Conservation (phyloP, 2,888 invertebrate genomes). For the Onchidella celtica region DNA sequence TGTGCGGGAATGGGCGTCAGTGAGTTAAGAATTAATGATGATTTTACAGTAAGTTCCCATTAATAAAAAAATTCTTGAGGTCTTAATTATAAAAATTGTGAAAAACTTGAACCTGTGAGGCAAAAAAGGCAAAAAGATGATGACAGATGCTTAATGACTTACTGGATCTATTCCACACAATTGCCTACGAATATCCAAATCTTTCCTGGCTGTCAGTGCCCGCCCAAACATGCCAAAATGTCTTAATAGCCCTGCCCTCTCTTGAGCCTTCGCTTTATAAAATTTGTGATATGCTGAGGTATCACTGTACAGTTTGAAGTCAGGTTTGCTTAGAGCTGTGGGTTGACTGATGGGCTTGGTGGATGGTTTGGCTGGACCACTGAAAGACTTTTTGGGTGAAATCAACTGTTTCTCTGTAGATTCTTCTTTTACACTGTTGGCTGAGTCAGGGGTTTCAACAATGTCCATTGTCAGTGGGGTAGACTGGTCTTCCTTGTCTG, state of each 20-base stretch:
- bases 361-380: background rate
- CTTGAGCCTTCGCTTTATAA: slow-evolving; percentile 60
- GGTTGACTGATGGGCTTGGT: background rate
- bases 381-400: background rate
- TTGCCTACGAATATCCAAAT: slow-evolving; percentile 85
- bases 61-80: too few relatives aligned
- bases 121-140: background rate
- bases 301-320: slow-evolving; percentile 41
- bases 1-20: too few relatives aligned
- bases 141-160: too few relatives aligned
- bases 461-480: too few relatives aligned
- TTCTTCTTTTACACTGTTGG: too few relatives aligned
- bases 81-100: too few relatives aligned
- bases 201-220: slow-evolving; percentile 89
- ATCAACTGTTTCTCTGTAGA: background rate
- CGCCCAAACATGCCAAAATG: slow-evolving; percentile 88
- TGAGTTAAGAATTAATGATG: too few relatives aligned
- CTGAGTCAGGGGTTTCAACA: too few relatives aligned
- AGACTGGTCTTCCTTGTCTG: background rate
- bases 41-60: too few relatives aligned
- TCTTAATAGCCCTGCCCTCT: slow-evolving; percentile 83
- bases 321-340: background rate
- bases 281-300: slow-evolving; percentile 40
- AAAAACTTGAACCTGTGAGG: too few relatives aligned
- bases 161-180: slow-evolving; percentile 80